A percentile compares a stretch with the other conserved stretches of the same genome.
These are phyloP conservation scores for Apistogramma diplotaenia DNA, from an alignment of 2,113 vertebrate genomes.

Conservation along the genomic window DNA sequence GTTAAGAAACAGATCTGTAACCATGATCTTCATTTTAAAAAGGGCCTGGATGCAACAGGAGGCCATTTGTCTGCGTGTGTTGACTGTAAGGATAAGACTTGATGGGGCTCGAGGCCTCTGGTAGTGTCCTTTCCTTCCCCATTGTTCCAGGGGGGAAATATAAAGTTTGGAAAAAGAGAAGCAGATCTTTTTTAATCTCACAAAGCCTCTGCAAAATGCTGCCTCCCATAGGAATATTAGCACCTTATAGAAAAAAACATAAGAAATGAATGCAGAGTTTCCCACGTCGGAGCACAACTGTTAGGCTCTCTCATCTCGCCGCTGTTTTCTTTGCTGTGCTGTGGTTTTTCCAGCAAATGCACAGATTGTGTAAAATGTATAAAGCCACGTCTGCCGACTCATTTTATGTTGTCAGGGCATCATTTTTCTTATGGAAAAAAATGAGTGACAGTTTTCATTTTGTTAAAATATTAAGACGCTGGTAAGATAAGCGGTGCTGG, in stretches of 20 bases:
- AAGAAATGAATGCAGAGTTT: not conserved
- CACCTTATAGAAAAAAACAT: not conserved
- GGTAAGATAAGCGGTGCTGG: not conserved
- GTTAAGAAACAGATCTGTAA: not conserved
- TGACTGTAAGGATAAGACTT: not conserved
- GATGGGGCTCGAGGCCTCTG: not conserved
- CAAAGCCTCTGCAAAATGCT: not conserved
- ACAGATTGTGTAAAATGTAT: not conserved
- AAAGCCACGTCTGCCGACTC: not conserved
- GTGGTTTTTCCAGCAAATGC: constrained; percentile 24
- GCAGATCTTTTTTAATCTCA: not conserved
- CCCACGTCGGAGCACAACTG: not conserved
- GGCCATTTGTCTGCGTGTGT: not conserved
- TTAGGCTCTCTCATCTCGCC: not conserved
- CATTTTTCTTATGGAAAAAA: constrained; percentile 39
- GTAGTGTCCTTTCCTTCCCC: not conserved
- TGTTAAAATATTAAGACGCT: not conserved
- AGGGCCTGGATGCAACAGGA: not conserved
- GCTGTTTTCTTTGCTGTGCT: constrained; percentile 13
- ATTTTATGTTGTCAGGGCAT: constrained; percentile 35
- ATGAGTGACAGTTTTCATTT: constrained; percentile 17
- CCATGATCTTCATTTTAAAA: too few relatives aligned
- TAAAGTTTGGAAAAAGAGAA: not conserved
- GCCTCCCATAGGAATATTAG: not conserved
- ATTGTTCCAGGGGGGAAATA: not conserved